These are phyloP conservation scores for Eremobia ochroleuca DNA, from an alignment of 2,888 invertebrate species.

Conservation along the genomic window DNA sequence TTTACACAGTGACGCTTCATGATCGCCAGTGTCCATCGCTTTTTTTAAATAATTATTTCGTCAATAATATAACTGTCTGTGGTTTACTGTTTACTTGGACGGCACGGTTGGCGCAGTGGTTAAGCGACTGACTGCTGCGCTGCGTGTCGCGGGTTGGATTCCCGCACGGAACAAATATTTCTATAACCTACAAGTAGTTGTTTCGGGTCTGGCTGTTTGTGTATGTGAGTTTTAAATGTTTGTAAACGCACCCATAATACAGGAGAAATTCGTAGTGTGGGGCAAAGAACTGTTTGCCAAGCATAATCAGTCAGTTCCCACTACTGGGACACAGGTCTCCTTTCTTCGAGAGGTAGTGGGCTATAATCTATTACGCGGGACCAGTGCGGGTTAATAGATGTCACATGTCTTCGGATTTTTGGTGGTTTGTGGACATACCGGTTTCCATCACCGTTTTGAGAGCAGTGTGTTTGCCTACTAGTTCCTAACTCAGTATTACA, in stretches of 20 bases:
- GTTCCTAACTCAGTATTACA: neutral
- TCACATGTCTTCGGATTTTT: neutral
- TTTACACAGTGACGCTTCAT: conserved; percentile 6
- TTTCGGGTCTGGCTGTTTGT: too few species aligned
- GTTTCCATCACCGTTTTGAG: neutral
- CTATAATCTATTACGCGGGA: neutral
- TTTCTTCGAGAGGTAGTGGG: neutral
- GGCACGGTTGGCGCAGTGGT: too few species aligned
- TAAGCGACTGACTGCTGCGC: too few species aligned
- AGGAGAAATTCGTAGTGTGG: too few species aligned
- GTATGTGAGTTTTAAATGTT: too few species aligned
- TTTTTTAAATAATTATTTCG: neutral
- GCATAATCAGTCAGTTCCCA: neutral
- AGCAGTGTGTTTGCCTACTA: neutral
- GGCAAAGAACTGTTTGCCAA: too few species aligned
- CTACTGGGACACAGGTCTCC: neutral
- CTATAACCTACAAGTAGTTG: too few species aligned
- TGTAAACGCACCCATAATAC: too few species aligned
- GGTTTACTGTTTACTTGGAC: too few species aligned
- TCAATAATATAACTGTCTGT: neutral
- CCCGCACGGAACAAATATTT: too few species aligned
- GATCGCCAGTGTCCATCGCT: neutral
- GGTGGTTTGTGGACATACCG: neutral
- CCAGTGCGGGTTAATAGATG: neutral
- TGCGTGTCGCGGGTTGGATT: too few species aligned